Conservation (phyloP, 1,140 invertebrate genomes). For the Solen grandis region DNA sequence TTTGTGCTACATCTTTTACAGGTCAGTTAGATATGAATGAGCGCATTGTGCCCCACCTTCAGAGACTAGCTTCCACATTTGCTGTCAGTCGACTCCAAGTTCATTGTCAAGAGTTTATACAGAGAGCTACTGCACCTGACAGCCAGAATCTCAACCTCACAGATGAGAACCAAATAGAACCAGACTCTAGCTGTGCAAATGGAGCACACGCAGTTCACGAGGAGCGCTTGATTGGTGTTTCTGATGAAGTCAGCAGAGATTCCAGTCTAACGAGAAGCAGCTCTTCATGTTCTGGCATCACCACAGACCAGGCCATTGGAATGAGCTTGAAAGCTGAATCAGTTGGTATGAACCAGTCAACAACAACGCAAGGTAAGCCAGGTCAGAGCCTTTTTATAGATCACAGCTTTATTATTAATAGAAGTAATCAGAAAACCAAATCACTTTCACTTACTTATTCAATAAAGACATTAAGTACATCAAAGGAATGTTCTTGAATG, state of each 20-base stretch:
- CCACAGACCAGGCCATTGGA: not conserved
- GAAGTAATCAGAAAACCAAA: too few species aligned
- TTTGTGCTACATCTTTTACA: too few species aligned
- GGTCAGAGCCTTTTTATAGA: too few species aligned
- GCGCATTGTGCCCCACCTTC: slow-evolving; percentile 28
- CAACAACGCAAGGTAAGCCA: too few species aligned
- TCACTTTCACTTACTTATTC: too few species aligned
- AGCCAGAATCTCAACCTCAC: slow-evolving; percentile 46
- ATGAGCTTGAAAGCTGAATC: slow-evolving; percentile 31
- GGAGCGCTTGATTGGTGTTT: slow-evolving; percentile 12
- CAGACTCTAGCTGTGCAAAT: slow-evolving; percentile 30
- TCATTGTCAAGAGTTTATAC: slow-evolving; percentile 45
- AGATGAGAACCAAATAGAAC: slow-evolving; percentile 25
- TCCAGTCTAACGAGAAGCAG: slow-evolving; percentile 30
- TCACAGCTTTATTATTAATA: too few species aligned
- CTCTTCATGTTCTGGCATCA: slow-evolving; percentile 43
- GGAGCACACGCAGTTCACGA: slow-evolving; percentile 2
- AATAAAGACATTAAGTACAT: too few species aligned
- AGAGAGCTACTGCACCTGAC: slow-evolving; percentile 35
- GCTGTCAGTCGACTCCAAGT: slow-evolving; percentile 8
- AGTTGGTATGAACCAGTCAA: too few species aligned
- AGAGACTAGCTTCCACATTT: slow-evolving; percentile 42
- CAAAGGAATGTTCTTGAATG: too few species aligned
- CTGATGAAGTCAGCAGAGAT: slow-evolving; percentile 25
- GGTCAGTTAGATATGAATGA: slow-evolving; percentile 48